Evolutionary conservation across 2,113 vertebrate species (phyloP), one percentile per base, ranked within the genome.

Genomic region (Apteryx owenii): DNA sequence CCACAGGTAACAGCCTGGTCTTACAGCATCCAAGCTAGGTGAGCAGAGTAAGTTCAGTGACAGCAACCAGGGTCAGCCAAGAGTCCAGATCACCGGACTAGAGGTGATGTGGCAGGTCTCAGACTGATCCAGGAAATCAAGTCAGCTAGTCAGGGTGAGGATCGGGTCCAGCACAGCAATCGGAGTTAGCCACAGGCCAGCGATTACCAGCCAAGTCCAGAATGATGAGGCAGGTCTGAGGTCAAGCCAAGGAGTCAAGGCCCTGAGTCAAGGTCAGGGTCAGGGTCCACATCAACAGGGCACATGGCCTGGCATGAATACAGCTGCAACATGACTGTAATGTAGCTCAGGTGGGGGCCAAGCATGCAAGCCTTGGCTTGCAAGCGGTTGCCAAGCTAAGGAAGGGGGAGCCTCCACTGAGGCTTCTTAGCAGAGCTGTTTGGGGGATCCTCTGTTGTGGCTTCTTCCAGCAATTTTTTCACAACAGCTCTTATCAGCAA

Each of bases 271-370:
- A 25, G 50, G 46, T 38, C 36, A 38, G 36, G 36, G 36, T 38
- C 75, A 82, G 46, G 22, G 66, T 5, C 84, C 9, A 33, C 25
- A n/a, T 46, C 64, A 78, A 61, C 51, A 18, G 28, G 44, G 20
- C 18, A 60, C 70, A 36, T 15, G 58, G 40, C 29, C 56, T 58
- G 75, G 25, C 9, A 4, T n/a, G 73, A 66, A 20, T 66, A 79
- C 0, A 0, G 44, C 33, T 3, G 0, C 0, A 62, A 22, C 75
- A 85, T 0, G 0, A 40, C 29, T 2, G 0, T 0, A 11, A 7
- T 0, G 1, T 38, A 66, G 13, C 58, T 80, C 48, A 69, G 42
- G 14, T 2, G 1, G 76, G 12, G 58, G 22, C 15, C 51, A 82
- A 71, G 42, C 1, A 0, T 3, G 44, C 53, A 12, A 53, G 19